These are phyloP conservation scores for Saturnia japonica DNA, from an alignment of 2,888 invertebrate species.

Conservation along the genomic window DNA sequence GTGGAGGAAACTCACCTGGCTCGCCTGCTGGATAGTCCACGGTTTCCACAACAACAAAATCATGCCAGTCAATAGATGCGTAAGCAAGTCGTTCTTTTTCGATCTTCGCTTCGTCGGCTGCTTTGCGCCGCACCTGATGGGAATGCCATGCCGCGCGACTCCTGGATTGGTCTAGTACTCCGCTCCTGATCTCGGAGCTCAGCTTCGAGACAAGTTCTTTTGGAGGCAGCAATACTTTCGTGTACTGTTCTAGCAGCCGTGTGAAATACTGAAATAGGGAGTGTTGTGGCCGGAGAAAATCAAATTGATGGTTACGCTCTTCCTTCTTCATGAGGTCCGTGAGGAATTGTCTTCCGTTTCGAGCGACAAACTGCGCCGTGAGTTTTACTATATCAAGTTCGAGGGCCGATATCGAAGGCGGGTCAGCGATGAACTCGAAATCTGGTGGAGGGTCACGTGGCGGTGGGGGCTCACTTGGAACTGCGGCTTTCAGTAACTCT, in stretches of 20 bases:
- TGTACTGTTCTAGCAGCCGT: conserved; percentile 98
- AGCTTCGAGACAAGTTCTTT: conserved; percentile 93
- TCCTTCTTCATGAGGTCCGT: conserved; percentile 99
- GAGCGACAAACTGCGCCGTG: conserved; percentile 99
- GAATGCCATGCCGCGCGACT: conserved; percentile 98
- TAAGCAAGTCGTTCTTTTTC: conserved; percentile 97
- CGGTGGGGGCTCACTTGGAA: conserved; percentile 91
- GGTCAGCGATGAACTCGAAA: conserved; percentile 97
- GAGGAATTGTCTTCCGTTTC: conserved; percentile 98
- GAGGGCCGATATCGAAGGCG: conserved; percentile 98
- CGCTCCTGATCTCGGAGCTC: conserved; percentile 88
- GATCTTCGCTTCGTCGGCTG: conserved; percentile 96
- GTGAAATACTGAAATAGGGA: conserved; percentile 99
- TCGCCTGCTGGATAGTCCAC: conserved; percentile 99
- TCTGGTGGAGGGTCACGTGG: conserved; percentile 96
- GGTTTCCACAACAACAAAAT: conserved; percentile 99
- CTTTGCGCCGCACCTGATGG: conserved; percentile 95
- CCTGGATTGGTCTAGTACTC: conserved; percentile 92
- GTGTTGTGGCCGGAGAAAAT: conserved; percentile 98
- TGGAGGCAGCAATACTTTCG: conserved; percentile 97
- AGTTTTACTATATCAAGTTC: conserved; percentile 99
- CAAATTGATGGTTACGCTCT: conserved; percentile 98
- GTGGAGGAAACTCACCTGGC: conserved; percentile 97
- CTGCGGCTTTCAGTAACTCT: conserved; percentile 92
- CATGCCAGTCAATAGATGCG: conserved; percentile 99